These are phyloP conservation scores for Solenopsis invicta DNA, from an alignment of 1,140 invertebrate species.

Conservation along the genomic window DNA sequence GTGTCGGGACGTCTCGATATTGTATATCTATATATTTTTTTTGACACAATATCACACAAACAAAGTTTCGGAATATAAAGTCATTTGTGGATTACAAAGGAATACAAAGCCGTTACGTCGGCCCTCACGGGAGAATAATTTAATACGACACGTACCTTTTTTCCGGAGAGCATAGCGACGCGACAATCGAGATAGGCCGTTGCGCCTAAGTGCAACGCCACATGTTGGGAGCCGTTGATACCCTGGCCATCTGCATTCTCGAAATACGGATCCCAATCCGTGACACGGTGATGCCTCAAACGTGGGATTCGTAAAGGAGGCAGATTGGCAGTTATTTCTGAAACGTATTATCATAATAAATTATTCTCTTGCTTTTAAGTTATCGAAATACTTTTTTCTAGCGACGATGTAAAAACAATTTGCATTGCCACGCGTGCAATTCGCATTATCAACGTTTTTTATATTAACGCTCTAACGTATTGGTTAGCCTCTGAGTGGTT, in stretches of 20 bases:
- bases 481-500: slow-evolving; percentile 27
- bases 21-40: too few species aligned
- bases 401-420: background rate
- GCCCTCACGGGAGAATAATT: background rate
- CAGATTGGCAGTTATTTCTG: slow-evolving; percentile 73
- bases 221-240: slow-evolving; percentile 82
- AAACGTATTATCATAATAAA: slow-evolving; percentile 36
- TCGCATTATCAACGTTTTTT: background rate
- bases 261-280: slow-evolving; percentile 91
- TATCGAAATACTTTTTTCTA: background rate
- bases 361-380: background rate
- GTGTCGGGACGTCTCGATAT: too few species aligned
- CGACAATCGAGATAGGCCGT: slow-evolving; percentile 87
- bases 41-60: too few species aligned
- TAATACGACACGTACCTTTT: slow-evolving; percentile 83
- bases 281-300: slow-evolving; percentile 83
- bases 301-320: slow-evolving; percentile 80
- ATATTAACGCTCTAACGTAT: background rate
- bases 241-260: slow-evolving; percentile 88
- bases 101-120: too few species aligned
- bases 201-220: slow-evolving; percentile 85
- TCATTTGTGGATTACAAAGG: too few species aligned
- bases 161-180: slow-evolving; percentile 87
- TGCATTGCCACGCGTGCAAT: background rate
- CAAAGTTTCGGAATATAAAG: too few species aligned